Percentiles rank a stretch among this genome's conserved stretches.
Evolutionary conservation across 1,140 invertebrate species (phyloP).

Genomic region (Diorhabda elongata): DNA sequence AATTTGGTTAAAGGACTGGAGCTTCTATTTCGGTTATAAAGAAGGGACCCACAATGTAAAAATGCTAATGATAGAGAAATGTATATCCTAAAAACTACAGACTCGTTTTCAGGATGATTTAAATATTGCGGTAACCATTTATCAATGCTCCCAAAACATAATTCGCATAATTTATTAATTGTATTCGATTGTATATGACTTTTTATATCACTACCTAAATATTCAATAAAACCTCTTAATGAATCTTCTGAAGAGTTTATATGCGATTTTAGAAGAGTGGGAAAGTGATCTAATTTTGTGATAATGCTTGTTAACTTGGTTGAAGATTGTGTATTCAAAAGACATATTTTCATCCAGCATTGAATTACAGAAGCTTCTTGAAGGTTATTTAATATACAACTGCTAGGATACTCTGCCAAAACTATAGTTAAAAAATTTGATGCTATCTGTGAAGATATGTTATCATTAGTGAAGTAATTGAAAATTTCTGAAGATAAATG

Average conservation of each 20-base stretch:
- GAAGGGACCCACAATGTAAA: constrained; percentile 32
- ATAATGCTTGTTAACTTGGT: constrained; percentile 28
- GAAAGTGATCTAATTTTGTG: constrained; percentile 32
- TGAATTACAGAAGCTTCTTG: constrained; percentile 33
- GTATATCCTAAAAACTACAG: constrained; percentile 34
- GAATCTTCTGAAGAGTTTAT: constrained; percentile 25
- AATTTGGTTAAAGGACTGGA: constrained; percentile 36
- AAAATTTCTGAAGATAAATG: constrained; percentile 28
- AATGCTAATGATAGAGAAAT: constrained; percentile 34
- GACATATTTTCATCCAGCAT: constrained; percentile 36
- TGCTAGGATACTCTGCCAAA: constrained; percentile 30
- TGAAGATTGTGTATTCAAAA: constrained; percentile 26
- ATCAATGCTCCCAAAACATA: constrained; percentile 36
- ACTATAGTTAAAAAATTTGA: constrained; percentile 28
- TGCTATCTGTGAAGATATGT: constrained; percentile 25
- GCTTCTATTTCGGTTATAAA: constrained; percentile 38
- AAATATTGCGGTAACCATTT: constrained; percentile 31
- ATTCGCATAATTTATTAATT: constrained; percentile 31
- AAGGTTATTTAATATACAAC: constrained; percentile 25
- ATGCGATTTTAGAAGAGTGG: constrained; percentile 24
- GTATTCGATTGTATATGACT: constrained; percentile 18
- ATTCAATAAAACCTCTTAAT: constrained; percentile 32
- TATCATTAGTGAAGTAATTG: constrained; percentile 30
- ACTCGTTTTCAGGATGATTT: constrained; percentile 30
- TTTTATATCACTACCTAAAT: constrained; percentile 24